phyloP scores from a whole-genome alignment of 2,888 invertebrate genomes.

The Caenorhabditis sulstoni region DNA sequence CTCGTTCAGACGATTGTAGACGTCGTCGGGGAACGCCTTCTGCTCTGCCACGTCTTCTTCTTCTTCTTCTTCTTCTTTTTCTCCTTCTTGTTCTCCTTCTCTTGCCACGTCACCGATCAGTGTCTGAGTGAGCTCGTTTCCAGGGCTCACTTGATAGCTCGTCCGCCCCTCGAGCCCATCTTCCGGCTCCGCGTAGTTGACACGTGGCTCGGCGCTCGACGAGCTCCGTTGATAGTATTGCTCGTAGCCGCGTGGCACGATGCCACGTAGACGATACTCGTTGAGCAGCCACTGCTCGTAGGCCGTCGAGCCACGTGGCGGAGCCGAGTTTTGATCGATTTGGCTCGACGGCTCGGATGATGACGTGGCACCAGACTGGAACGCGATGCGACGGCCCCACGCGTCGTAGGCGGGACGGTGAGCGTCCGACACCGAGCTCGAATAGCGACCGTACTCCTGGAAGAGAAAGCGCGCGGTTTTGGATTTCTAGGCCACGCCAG shows the following conservation, averaged over 20 bases:
- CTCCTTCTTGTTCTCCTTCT: too few relatives aligned
- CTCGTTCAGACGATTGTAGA: neutral
- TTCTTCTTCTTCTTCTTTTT: too few relatives aligned
- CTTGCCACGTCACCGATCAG: too few relatives aligned
- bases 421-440: neutral
- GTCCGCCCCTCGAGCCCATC: neutral
- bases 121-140: neutral
- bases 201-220: neutral
- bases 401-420: conserved; percentile 35
- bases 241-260: conserved; percentile 28
- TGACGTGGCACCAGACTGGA: neutral
- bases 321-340: conserved; percentile 11
- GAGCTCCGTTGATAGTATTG: neutral
- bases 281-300: conserved; percentile 41
- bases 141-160: neutral
- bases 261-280: conserved; percentile 26
- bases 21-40: neutral
- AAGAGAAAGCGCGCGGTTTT: too few relatives aligned
- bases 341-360: neutral
- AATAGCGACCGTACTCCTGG: conserved; percentile 38
- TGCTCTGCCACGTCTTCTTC: neutral
- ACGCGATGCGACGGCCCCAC: conserved; percentile 24
- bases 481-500: too few relatives aligned
- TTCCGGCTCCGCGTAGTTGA: neutral
- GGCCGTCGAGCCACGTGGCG: conserved; percentile 20